phyloP scores from a whole-genome alignment of 1,140 invertebrate species.

The Akabosia matsudoensis region DNA sequence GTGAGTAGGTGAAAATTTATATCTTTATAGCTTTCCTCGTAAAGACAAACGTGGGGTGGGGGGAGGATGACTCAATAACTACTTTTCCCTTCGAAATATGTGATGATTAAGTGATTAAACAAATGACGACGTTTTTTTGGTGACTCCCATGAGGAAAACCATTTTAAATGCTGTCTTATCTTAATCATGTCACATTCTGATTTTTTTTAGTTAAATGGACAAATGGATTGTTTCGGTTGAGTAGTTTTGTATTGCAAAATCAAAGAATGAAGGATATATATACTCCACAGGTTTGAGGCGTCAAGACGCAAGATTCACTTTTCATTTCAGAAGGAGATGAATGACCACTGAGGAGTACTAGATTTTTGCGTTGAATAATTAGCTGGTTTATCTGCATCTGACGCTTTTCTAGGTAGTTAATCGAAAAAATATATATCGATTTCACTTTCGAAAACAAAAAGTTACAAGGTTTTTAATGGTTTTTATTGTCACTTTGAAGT shows the following conservation, averaged over 20 bases:
- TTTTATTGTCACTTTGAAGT: no score
- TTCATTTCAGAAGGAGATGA: background rate
- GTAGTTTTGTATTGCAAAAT: no score
- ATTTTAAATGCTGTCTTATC: background rate
- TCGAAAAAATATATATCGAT: background rate
- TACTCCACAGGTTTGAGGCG: background rate
- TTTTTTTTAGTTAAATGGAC: background rate
- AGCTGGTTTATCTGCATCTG: no score
- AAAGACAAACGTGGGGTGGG: no score
- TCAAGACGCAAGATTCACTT: background rate
- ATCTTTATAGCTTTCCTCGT: no score
- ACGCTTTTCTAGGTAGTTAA: no score
- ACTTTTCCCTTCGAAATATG: background rate
- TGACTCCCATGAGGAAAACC: no score
- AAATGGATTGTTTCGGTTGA: background rate
- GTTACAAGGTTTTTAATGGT: background rate
- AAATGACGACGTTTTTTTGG: no score
- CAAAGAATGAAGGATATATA: background rate
- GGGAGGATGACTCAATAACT: no score
- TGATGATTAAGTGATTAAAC: background rate
- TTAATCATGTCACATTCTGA: background rate
- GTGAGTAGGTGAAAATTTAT: no score
- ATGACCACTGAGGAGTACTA: constrained; percentile 8
- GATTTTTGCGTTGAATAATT: no score
- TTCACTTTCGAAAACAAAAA: background rate